Evolutionary conservation across 2,113 vertebrate species (phyloP), one percentile per base, ranked within the genome.

Genomic region (Gambusia affinis): DNA sequence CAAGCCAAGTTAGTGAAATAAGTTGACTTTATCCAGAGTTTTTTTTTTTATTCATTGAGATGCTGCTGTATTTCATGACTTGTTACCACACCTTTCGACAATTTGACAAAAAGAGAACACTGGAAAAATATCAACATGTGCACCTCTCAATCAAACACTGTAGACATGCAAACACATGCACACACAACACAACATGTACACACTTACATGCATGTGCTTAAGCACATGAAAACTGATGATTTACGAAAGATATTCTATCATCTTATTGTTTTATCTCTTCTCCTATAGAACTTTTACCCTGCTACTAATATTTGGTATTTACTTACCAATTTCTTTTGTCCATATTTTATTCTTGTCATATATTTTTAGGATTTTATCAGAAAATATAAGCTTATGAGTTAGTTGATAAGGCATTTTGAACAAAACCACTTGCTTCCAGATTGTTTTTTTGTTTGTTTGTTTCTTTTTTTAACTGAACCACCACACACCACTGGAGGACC

Each of bases 361-460:
- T 30, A 19, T n/a, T 22, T 68, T 14, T 3, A 27, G 44, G 12
- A 22, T 33, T 64, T 22, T 17, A 19, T 31, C 29, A 33, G 31
- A 61, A 60, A 51, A 5, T 27, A 42, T 22, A 47, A 19, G 12
- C 15, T 72, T 67, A 76, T 69, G n/a, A 39, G 60, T 86, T 79
- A 54, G 29, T 89, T 65, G 70, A 74, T 91, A 91, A 92, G 90
- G 90, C 89, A 84, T 80, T 78, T 78, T 77, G 29, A 82, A 83
- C 65, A 77, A n/a, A 82, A 80, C 70, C 78, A 70, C 83, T 82
- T 78, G 61, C 79, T 62, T 82, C 79, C 70, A 76, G 72, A 84
- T 79, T 42, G 30, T 42, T 33, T 37, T 72, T 79, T 33, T 11
- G 33, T 35, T 30, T 30, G 30, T 30, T 30, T 30, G 2, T 37